A percentile compares a stretch with the other conserved stretches of the same genome.
phyloP scores from a whole-genome alignment of 1,140 invertebrate genomes.

The Steinernema khuongi region DNA sequence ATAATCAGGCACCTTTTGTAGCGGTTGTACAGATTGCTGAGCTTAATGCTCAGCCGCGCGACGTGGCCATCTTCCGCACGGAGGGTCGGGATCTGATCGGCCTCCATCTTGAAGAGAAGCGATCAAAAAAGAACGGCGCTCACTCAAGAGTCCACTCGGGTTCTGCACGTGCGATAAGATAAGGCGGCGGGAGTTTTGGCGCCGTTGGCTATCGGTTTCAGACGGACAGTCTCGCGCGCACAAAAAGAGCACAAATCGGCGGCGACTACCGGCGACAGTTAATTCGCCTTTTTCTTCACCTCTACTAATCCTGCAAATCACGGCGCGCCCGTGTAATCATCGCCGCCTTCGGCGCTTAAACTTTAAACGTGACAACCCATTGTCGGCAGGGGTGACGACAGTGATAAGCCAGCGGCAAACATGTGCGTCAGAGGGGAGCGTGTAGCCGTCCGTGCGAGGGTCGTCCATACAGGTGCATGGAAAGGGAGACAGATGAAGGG shows the following conservation, averaged over 20 bases:
- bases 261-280: neutral
- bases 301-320: no score
- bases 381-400: no score
- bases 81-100: neutral
- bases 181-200: neutral
- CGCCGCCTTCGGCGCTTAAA: no score
- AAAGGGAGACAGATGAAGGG: no score
- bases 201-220: neutral
- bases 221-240: no score
- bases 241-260: neutral
- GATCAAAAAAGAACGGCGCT: constrained; percentile 1
- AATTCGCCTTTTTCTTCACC: neutral
- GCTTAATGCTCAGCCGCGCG: neutral
- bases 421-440: no score
- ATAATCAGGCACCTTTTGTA: neutral
- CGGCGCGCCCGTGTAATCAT: no score
- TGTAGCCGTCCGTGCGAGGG: no score
- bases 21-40: neutral
- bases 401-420: no score
- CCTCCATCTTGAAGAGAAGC: neutral
- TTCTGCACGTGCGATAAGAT: neutral
- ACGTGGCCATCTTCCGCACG: neutral
- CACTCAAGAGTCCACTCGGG: neutral
- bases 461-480: no score
- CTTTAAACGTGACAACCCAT: no score